phyloP scores from a whole-genome alignment of 2,113 vertebrate genomes.

The Vulpes lagopus region DNA sequence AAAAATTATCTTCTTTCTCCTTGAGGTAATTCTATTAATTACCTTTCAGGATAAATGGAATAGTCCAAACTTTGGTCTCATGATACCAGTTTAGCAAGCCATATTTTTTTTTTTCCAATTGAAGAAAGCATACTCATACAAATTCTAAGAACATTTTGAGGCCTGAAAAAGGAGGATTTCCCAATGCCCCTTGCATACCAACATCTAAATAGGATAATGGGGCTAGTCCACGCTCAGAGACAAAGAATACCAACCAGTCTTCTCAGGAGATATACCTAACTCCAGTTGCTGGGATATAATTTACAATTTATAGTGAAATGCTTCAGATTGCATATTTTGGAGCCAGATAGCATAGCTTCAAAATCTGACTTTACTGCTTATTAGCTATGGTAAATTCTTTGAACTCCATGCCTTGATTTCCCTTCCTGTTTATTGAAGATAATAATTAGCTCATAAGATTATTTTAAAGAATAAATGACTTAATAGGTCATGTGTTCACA shows the following conservation, averaged over 20 bases:
- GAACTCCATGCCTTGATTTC: not conserved
- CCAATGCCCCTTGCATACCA: not conserved
- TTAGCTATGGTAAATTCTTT: not conserved
- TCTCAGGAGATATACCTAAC: not conserved
- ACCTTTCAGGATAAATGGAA: not conserved
- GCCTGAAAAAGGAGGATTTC: not conserved
- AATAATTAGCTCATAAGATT: not conserved
- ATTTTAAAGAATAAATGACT: not conserved
- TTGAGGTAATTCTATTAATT: not conserved
- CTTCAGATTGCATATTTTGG: not conserved
- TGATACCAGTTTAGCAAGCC: not conserved
- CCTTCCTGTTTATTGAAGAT: not conserved
- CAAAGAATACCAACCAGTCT: not conserved
- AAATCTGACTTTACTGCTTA: not conserved
- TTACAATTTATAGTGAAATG: not conserved
- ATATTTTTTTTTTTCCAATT: not conserved
- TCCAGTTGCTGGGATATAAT: not conserved
- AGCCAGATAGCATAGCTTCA: not conserved
- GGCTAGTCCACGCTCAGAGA: not conserved
- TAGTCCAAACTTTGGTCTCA: not conserved
- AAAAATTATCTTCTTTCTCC: not conserved
- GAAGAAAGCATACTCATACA: not conserved
- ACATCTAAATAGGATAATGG: not conserved
- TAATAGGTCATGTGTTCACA: not conserved
- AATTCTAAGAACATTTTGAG: not conserved